Evolutionary conservation across 2,113 vertebrate genomes (phyloP).

Genomic region (Geococcyx californianus): DNA sequence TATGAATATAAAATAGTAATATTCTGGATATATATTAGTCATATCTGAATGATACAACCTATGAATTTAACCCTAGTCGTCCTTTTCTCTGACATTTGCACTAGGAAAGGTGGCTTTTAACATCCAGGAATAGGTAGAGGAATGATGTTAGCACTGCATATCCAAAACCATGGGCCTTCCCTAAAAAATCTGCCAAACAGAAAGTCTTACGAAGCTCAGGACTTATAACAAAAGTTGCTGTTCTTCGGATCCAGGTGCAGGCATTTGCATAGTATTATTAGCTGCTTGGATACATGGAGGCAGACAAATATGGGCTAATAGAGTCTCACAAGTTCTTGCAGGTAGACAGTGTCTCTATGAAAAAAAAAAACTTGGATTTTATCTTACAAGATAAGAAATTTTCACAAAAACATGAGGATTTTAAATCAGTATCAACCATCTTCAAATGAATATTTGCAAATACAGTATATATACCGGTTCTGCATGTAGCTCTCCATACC

Average conservation of each 20-base stretch:
- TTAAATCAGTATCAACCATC: not conserved
- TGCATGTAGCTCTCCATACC: no score
- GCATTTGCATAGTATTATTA: not conserved
- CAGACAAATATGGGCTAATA: not conserved
- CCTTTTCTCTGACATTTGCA: not conserved
- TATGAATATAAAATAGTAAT: not conserved
- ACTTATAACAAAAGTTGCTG: not conserved
- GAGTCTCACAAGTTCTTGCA: not conserved
- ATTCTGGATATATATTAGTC: not conserved
- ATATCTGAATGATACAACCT: not conserved
- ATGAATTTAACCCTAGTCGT: not conserved
- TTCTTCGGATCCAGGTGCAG: not conserved
- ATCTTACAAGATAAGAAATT: not conserved
- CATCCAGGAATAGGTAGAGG: not conserved
- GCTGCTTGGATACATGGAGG: fast-evolving
- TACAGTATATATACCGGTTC: not conserved
- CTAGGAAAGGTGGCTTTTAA: not conserved
- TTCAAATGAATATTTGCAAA: not conserved
- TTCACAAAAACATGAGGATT: not conserved
- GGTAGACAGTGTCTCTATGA: not conserved
- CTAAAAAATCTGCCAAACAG: not conserved
- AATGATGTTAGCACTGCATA: fast-evolving
- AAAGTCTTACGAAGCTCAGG: not conserved
- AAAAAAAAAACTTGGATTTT: not conserved
- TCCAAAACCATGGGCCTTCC: not conserved